These are phyloP conservation scores for Gorsachius goisagi DNA, from an alignment of 2,113 vertebrate species.

Conservation along the genomic window DNA sequence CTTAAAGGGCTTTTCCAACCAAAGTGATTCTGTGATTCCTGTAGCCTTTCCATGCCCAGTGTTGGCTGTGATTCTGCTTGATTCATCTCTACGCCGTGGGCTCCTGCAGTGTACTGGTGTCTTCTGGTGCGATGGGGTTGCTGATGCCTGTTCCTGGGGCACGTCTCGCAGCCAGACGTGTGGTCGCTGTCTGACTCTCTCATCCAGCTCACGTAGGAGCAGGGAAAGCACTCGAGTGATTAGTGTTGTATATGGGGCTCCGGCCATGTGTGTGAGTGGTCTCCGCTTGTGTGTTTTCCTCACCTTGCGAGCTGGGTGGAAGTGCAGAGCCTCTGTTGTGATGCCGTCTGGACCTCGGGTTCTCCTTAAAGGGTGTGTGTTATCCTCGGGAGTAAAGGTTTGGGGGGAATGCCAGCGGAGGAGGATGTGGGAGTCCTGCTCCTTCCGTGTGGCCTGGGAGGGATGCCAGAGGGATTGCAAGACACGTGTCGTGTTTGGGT, in stretches of 20 bases:
- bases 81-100: background rate
- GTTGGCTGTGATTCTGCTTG: background rate
- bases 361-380: background rate
- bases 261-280: background rate
- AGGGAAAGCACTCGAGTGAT: background rate
- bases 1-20: too few species aligned
- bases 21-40: background rate
- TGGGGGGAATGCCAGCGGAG: rapidly evolving
- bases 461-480: background rate
- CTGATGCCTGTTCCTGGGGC: background rate
- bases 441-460: background rate
- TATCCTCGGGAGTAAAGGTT: background rate
- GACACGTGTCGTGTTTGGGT: background rate
- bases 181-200: background rate
- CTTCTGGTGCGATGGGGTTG: background rate
- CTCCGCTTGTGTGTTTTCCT: background rate
- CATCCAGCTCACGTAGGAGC: rapidly evolving
- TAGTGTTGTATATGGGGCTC: background rate
- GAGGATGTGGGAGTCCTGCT: background rate
- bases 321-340: rapidly evolving
- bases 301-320: background rate
- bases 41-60: background rate
- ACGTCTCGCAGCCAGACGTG: rapidly evolving
- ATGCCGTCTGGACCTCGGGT: rapidly evolving
- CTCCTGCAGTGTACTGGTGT: background rate